phyloP scores from a whole-genome alignment of 2,888 invertebrate genomes.

The Coecobrya sp. region DNA sequence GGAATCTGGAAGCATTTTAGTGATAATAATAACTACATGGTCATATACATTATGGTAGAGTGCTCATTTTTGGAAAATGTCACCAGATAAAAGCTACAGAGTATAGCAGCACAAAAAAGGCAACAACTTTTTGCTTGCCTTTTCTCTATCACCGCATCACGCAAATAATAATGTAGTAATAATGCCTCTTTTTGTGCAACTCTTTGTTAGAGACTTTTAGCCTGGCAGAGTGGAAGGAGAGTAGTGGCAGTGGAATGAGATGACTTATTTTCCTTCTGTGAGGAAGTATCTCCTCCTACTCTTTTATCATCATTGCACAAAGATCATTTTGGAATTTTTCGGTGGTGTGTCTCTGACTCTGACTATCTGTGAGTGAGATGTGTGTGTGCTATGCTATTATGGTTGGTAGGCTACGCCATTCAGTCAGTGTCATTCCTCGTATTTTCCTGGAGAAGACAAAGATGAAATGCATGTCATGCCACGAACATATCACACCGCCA shows the following conservation, averaged over 20 bases:
- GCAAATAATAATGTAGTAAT: neutral
- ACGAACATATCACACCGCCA: constrained; percentile 59
- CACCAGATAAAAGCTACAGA: constrained; percentile 26
- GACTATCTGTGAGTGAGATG: neutral
- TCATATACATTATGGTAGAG: neutral
- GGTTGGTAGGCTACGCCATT: neutral
- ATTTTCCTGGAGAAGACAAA: constrained; percentile 70
- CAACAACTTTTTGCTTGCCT: constrained; percentile 19
- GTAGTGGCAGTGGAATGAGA: neutral
- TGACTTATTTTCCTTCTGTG: constrained; percentile 36
- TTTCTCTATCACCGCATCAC: neutral
- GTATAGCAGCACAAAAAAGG: constrained; percentile 10
- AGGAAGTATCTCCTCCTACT: constrained; percentile 42
- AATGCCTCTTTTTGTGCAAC: neutral
- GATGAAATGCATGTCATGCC: constrained; percentile 76
- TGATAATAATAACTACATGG: neutral
- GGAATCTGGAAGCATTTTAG: neutral
- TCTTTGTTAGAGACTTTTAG: neutral
- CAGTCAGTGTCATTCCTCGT: constrained; percentile 9
- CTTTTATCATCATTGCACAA: constrained; percentile 25
- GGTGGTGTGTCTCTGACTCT: neutral
- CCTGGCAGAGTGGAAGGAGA: neutral
- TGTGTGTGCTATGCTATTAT: no score
- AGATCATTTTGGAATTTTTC: constrained; percentile 56
- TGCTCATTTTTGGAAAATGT: constrained; percentile 75